Evolutionary conservation across 2,113 vertebrate genomes (phyloP), one percentile per base, ranked within the genome.

Genomic region (Channa argus): DNA sequence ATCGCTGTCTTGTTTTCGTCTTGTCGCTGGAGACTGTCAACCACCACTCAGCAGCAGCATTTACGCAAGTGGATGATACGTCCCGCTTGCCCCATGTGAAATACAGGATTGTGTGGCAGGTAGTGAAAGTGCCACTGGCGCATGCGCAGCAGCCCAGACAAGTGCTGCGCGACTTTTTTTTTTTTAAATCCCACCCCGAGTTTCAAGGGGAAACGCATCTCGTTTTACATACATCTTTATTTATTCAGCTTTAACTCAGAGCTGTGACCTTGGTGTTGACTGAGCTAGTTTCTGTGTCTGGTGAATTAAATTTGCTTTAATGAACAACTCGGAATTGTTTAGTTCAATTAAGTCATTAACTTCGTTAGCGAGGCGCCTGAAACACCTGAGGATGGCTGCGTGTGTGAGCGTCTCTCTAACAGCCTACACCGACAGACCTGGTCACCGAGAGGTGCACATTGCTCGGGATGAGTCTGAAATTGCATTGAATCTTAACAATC

Each of bases 41-140:
- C 78, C 84, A 88, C 60, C 82, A 60, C 77, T 82, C 88, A 71
- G 83, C 86, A 64, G 71, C 89, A 65, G 90, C 90, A 56, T 80
- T 82, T 24, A 89, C 88, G 79, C 90, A 86, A 94, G 89, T 94
- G 92, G 75, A 86, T 79, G 90, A 90, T 73, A 89, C 83, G 84
- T 87, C 87, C 82, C 72, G 76, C 82, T 71, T 74, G 92, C 93
- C 83, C 87, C 94, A 81, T 93, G 94, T 94, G 94, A 95, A 94
- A 91, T 95, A 92, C 91, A 36, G 85, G 82, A 60, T 73, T 88
- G 86, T 88, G 92, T 80, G 82, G 92, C 93, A 94, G 94, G 94
- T 94, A 92, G 87, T 88, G 93, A 92, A 91, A 91, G 91, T 90
- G 87, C 51, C 67, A 4, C 53, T 4, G 3, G 63, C 84, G 93